Evolutionary conservation across 2,113 vertebrate genomes (phyloP).

Genomic region (Monarcha castaneiventris): DNA sequence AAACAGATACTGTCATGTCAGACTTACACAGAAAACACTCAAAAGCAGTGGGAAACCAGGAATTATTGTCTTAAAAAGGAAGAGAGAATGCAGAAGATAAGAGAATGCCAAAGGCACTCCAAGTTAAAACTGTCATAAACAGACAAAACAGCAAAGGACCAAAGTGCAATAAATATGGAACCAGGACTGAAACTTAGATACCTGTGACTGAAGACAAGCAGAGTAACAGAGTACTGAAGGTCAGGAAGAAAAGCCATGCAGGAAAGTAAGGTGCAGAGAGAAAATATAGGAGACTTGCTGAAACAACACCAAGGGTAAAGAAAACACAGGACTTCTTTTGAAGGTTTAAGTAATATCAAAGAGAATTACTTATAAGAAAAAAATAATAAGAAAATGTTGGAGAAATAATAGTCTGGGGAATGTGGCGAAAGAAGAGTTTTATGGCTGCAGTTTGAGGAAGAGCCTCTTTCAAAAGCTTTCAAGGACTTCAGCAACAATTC

Average conservation of each 20-base stretch:
- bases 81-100: not conserved
- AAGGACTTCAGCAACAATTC: not conserved
- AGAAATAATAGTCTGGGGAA: not conserved
- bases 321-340: not conserved
- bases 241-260: not conserved
- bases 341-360: not conserved
- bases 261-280: not conserved
- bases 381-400: not conserved
- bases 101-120: not conserved
- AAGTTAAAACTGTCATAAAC: not conserved
- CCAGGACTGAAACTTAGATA: not conserved
- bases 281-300: not conserved
- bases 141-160: not conserved
- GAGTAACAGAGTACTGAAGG: not conserved
- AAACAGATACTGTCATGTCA: not conserved
- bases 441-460: not conserved
- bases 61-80: not conserved
- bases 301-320: not conserved
- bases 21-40: not conserved
- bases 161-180: not conserved
- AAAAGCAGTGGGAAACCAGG: not conserved
- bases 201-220: not conserved
- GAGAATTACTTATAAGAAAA: not conserved
- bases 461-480: not conserved
- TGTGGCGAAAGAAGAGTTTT: not conserved